Base-by-base conservation (phyloP, 2,797 vertebrate species). In the Arnoldichthys spilopterus region DNA sequence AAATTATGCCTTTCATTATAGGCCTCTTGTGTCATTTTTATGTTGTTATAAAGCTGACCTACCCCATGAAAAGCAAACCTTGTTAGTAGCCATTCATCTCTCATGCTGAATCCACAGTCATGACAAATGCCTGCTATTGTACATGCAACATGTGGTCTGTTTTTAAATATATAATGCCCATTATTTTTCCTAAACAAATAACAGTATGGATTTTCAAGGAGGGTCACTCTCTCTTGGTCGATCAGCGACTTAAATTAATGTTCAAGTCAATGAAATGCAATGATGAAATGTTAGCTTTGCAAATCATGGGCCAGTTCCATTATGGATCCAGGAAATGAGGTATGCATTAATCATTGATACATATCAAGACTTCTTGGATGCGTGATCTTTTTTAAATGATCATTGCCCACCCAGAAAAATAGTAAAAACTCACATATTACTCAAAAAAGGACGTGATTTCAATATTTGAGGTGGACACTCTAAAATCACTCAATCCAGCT, bases 261-360 rank as follows among this genome's bases (percentile, higher is more conserved):
- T 45, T 51, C 20, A n/a, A 54, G 49, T 80, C 70, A 43, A 68
- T 74, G 43, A 68, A 74, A 49, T 11, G 18, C 51, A 54, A 78
- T 53, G 59, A 30, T 45, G 67, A 59, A 75, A 80, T 54, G 53
- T 34, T 79, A 72, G 77, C 58, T 43, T 61, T 53, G 74, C 30
- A 53, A 64, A 80, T 51, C 26, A 15, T 16, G 13, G 26, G 68
- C 59, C 28, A 9, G 54, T 49, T 61, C 32, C 15, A 43, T 20
- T 68, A 68, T 28, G 8, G 66, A 67, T 47, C 43, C 12, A 1
- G 7, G 63, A 66, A 66, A 12, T 40, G 34, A 43, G 24, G 2
- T 3, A 43, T 66, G 24, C 5, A 47, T 12, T 26, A 43, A 13
- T 26, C 13, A 61, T 61, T 15, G 6, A 32, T 61, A 11, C 20